Percentiles rank a stretch among this genome's conserved stretches.
Evolutionary conservation across 2,797 vertebrate species (phyloP).

Genomic region (Glyptemys insculpta): DNA sequence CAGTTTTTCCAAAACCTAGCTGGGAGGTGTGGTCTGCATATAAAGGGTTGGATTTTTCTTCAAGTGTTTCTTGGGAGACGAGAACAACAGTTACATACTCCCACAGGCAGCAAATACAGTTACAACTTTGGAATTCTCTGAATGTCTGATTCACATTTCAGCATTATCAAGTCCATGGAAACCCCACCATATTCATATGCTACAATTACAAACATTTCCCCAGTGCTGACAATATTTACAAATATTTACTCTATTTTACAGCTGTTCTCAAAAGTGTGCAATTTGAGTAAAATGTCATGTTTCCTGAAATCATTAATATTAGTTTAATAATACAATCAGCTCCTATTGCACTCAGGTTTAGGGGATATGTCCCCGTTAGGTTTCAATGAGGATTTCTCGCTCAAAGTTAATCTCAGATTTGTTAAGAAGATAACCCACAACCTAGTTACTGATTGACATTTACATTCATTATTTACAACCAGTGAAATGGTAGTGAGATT

Average conservation of each 20-base stretch:
- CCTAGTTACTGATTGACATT: conserved; percentile 36
- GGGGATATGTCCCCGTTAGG: conserved; percentile 62
- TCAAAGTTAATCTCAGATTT: conserved; percentile 12
- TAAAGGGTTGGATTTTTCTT: neutral
- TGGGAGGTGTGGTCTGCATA: neutral
- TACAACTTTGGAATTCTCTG: conserved; percentile 60
- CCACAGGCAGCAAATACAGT: conserved; percentile 71
- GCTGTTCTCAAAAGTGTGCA: conserved; percentile 79
- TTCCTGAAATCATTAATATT: conserved; percentile 78
- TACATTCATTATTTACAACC: conserved; percentile 46
- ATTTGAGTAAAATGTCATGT: conserved; percentile 76
- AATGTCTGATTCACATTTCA: neutral
- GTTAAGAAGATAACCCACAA: conserved; percentile 23
- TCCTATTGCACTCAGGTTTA: conserved; percentile 83
- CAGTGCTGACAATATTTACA: conserved; percentile 79
- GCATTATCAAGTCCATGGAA: conserved; percentile 31
- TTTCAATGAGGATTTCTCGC: conserved; percentile 43
- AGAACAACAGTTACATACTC: neutral
- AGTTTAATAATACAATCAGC: conserved; percentile 78
- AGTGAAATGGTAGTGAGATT: conserved; percentile 16
- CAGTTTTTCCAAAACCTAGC: neutral
- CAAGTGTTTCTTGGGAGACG: neutral
- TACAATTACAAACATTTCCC: conserved; percentile 75
- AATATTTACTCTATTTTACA: conserved; percentile 79
- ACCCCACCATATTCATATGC: conserved; percentile 62